A percentile compares a stretch with the other conserved stretches of the same genome.
Conservation (phyloP, 2,113 vertebrate genomes). For the Ptyas mucosa region DNA sequence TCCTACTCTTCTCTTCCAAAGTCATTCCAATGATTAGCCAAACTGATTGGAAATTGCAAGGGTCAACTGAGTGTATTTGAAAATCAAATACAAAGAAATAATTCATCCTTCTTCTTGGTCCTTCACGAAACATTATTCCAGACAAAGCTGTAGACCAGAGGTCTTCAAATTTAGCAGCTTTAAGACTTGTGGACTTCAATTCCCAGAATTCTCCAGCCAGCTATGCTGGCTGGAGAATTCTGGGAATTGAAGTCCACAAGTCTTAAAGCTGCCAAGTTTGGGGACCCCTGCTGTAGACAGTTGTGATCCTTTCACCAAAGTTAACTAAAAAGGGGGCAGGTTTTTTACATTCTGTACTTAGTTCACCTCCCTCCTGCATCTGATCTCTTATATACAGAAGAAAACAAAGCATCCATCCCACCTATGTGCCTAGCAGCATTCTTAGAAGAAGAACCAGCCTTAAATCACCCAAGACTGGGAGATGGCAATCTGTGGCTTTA, state of each 20-base stretch:
- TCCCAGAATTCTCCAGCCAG: no score
- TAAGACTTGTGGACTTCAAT: no score
- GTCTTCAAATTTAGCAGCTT: no score
- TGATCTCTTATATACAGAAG: neutral
- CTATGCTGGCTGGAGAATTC: no score
- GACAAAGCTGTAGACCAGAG: neutral
- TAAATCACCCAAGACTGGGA: neutral
- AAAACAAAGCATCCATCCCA: neutral
- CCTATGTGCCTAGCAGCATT: neutral
- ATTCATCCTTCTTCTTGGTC: neutral
- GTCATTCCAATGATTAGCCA: neutral
- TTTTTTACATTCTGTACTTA: neutral
- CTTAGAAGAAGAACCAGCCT: neutral
- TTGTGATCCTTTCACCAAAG: neutral
- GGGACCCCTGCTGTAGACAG: no score
- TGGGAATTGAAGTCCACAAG: no score
- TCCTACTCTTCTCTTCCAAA: neutral
- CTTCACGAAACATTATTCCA: neutral
- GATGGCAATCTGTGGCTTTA: no score
- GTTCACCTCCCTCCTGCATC: neutral
- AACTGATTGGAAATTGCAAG: neutral
- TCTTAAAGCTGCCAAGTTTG: no score
- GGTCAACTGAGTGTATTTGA: neutral
- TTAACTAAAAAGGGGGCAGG: neutral
- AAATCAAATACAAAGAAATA: neutral